A percentile compares a stretch with the other conserved stretches of the same genome.
phyloP scores from a whole-genome alignment of 2,888 invertebrate species.

The Emmelina monodactyla region DNA sequence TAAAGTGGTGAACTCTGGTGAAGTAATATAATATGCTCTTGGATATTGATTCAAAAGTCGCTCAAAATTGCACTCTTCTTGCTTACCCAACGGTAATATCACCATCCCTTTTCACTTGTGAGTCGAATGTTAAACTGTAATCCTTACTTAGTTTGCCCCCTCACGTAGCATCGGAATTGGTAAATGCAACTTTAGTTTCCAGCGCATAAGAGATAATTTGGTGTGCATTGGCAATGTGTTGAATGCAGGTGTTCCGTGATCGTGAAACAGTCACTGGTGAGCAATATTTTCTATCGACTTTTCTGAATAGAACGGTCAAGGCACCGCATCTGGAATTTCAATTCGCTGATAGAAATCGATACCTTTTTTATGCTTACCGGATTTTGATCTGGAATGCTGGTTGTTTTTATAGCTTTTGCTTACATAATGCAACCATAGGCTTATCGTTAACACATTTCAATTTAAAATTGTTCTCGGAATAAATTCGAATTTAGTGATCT shows the following conservation, averaged over 20 bases:
- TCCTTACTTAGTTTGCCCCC: slow-evolving; percentile 26
- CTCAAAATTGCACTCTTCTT: slow-evolving; percentile 18
- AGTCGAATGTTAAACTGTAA: slow-evolving; percentile 35
- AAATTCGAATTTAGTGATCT: too few relatives aligned
- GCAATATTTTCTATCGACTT: slow-evolving; percentile 27
- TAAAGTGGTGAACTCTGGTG: too few relatives aligned
- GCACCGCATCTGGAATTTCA: slow-evolving; percentile 14
- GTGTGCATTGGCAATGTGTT: slow-evolving; percentile 23
- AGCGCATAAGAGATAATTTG: slow-evolving; percentile 35
- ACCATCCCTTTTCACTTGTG: slow-evolving; percentile 33
- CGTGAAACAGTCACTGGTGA: slow-evolving; percentile 29
- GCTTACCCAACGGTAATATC: slow-evolving; percentile 21
- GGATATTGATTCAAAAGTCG: slow-evolving; percentile 33
- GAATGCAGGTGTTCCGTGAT: slow-evolving; percentile 31
- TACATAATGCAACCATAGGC: too few relatives aligned
- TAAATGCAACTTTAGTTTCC: slow-evolving; percentile 37
- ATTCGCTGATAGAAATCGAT: background rate
- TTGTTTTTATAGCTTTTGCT: too few relatives aligned
- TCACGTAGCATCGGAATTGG: slow-evolving; percentile 24
- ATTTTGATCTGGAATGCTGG: too few relatives aligned
- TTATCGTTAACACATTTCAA: too few relatives aligned
- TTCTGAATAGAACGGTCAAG: slow-evolving; percentile 25
- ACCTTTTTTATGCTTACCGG: slow-evolving; percentile 3
- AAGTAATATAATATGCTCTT: background rate
- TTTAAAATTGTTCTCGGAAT: too few relatives aligned